Conservation (phyloP, 1,140 invertebrate genomes). For the Hylyphantes graminicola region DNA sequence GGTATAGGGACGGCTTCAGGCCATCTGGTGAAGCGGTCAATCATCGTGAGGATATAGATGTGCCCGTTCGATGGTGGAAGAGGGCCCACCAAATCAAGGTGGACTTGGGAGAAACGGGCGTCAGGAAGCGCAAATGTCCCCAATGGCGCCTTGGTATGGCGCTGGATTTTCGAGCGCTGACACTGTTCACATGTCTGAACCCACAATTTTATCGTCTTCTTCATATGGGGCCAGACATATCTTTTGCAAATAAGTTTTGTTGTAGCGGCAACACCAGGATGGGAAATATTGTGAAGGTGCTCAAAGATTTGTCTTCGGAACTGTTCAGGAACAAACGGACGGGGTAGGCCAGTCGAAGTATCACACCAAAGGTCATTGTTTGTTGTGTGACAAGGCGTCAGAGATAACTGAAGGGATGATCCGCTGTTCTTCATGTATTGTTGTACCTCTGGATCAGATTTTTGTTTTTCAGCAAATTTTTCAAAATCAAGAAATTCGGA, state of each 20-base stretch:
- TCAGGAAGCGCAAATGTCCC: conserved; percentile 56
- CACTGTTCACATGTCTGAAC: conserved; percentile 60
- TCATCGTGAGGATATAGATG: conserved; percentile 65
- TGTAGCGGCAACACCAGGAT: conserved; percentile 62
- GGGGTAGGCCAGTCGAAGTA: neutral
- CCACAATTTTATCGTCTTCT: conserved; percentile 61
- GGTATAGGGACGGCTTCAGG: conserved; percentile 66
- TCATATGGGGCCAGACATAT: conserved; percentile 69
- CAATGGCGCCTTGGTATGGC: conserved; percentile 53
- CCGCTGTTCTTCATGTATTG: neutral
- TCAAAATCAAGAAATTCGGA: neutral
- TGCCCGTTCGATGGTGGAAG: conserved; percentile 62
- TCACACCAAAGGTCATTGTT: neutral
- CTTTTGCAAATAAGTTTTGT: conserved; percentile 65
- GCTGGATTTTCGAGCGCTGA: conserved; percentile 62
- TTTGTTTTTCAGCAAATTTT: neutral
- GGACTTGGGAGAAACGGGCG: conserved; percentile 6
- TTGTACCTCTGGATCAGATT: neutral
- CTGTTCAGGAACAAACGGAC: conserved; percentile 1
- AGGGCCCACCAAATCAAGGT: conserved; percentile 65
- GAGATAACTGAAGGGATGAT: neutral
- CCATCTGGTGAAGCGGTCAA: conserved; percentile 68
- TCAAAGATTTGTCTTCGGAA: conserved; percentile 61
- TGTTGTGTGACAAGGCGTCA: neutral
- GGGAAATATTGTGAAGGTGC: conserved; percentile 63